phyloP scores from a whole-genome alignment of 2,797 vertebrate species.

The Pteropus rufus region DNA sequence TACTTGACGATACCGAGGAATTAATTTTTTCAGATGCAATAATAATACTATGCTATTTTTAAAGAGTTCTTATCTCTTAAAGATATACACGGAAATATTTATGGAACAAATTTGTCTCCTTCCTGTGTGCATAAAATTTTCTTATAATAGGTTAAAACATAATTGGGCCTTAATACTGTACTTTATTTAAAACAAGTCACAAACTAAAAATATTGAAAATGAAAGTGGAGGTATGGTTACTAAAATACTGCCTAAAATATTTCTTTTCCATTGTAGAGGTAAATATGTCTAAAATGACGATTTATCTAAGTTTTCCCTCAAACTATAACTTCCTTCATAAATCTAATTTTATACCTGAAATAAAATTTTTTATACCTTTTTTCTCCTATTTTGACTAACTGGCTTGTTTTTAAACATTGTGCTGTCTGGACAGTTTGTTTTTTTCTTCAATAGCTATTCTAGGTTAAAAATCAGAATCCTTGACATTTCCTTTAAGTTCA shows the following conservation, averaged over 20 bases:
- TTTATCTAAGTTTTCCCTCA: not conserved
- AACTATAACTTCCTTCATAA: not conserved
- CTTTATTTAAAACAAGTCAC: conserved; percentile 16
- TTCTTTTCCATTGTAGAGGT: not conserved
- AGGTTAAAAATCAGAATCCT: not conserved
- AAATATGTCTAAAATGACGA: not conserved
- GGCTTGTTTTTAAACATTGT: not conserved
- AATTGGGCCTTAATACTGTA: not conserved
- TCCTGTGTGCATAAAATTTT: not conserved
- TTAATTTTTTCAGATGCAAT: not conserved
- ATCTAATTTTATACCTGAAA: not conserved
- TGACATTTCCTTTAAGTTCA: not conserved
- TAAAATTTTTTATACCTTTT: not conserved
- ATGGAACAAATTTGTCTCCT: not conserved
- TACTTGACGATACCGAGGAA: not conserved
- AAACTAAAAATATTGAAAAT: conserved; percentile 31
- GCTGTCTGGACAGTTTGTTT: not conserved
- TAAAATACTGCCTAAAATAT: not conserved
- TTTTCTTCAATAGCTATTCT: not conserved
- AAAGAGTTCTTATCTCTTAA: not conserved
- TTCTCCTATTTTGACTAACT: not conserved
- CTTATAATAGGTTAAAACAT: not conserved
- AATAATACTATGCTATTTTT: not conserved
- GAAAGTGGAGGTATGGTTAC: not conserved
- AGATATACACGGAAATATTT: not conserved